A percentile compares a stretch with the other conserved stretches of the same genome.
phyloP scores from a whole-genome alignment of 2,113 vertebrate genomes.

The Aegithalos caudatus region DNA sequence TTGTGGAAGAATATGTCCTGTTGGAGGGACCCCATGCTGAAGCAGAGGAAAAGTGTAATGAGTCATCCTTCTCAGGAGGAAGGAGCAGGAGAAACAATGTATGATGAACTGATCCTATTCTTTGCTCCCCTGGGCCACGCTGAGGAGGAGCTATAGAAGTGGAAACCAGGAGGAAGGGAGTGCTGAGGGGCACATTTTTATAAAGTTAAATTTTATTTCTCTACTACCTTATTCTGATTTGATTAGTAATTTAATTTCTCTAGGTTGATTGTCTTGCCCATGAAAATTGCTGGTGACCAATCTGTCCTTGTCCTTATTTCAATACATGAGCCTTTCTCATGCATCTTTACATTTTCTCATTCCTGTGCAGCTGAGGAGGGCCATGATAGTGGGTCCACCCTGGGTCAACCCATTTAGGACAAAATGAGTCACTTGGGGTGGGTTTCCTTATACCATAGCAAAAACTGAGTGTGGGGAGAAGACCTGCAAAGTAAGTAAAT shows the following conservation, averaged over 20 bases:
- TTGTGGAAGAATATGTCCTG: not conserved
- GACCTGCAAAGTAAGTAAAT: not conserved
- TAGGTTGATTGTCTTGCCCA: not conserved
- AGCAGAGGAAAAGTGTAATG: not conserved
- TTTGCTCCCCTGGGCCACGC: no score
- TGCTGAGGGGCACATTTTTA: no score
- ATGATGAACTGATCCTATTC: not conserved
- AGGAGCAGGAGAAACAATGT: not conserved
- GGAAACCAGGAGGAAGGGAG: not conserved
- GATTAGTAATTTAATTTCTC: not conserved
- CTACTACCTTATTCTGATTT: not conserved
- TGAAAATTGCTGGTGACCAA: not conserved
- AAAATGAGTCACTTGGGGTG: rapidly evolving
- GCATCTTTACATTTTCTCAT: not conserved
- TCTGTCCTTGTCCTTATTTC: not conserved
- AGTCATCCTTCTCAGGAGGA: rapidly evolving
- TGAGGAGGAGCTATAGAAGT: not conserved
- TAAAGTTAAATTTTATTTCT: not conserved
- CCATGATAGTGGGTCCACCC: no score
- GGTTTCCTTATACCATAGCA: not conserved
- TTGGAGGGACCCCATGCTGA: rapidly evolving
- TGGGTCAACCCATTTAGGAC: rapidly evolving
- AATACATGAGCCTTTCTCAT: not conserved
- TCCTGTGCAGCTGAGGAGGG: not conserved
- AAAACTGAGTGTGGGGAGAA: not conserved